Conservation (phyloP, 2,113 vertebrate genomes). For the Piprites chloris region DNA sequence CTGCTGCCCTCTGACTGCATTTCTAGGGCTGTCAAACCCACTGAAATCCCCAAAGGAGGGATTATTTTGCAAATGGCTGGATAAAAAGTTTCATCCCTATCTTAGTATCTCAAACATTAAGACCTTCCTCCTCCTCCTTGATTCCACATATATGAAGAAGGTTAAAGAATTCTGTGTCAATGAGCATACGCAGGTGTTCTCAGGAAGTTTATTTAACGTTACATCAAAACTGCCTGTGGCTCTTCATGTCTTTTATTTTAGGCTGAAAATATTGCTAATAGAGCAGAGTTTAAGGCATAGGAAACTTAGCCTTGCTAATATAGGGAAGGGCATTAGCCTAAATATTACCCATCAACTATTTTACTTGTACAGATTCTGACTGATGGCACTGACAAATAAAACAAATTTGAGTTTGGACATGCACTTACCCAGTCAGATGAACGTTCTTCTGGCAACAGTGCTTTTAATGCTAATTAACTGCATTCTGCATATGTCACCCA, state of each 20-base stretch:
- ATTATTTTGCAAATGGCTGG: not conserved
- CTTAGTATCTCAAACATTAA: not conserved
- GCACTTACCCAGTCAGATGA: not conserved
- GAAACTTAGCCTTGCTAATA: not conserved
- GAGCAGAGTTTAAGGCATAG: not conserved
- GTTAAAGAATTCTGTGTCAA: not conserved
- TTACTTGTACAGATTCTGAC: not conserved
- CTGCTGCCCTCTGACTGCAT: not conserved
- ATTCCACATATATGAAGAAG: not conserved
- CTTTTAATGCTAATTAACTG: constrained; percentile 37
- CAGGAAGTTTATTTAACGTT: not conserved
- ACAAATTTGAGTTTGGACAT: not conserved
- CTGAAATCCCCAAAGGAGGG: not conserved
- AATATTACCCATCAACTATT: not conserved
- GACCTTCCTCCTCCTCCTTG: not conserved
- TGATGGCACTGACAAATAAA: not conserved
- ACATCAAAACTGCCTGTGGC: not conserved
- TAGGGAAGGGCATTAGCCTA: not conserved
- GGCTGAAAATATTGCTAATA: not conserved
- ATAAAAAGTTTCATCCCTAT: not conserved
- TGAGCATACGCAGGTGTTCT: not conserved
- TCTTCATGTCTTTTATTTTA: not conserved
- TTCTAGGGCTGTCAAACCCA: not conserved
- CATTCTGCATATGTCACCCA: not conserved
- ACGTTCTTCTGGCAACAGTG: not conserved